These are phyloP conservation scores for Oscheius sp. DNA, from an alignment of 2,888 invertebrate species.

Conservation along the genomic window DNA sequence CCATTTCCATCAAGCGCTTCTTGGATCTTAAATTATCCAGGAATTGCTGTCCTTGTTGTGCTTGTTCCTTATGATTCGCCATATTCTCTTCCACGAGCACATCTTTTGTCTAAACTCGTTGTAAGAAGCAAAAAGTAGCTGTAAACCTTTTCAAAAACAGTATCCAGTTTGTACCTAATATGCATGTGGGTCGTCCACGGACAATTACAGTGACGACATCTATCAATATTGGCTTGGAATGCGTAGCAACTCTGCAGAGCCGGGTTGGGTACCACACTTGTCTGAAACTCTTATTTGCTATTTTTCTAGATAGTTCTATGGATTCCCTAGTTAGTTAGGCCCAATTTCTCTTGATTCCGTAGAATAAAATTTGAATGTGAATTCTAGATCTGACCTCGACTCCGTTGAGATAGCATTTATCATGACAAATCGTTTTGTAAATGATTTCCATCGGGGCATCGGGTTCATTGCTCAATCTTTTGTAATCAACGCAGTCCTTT, in stretches of 20 bases:
- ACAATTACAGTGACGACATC: constrained; percentile 1
- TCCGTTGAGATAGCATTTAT: neutral
- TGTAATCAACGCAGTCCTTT: neutral
- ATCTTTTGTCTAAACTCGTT: too few species aligned
- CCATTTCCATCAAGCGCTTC: too few species aligned
- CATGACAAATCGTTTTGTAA: constrained; percentile 18
- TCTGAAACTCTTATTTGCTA: too few species aligned
- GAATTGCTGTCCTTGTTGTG: neutral
- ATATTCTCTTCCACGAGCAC: too few species aligned
- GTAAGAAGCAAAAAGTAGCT: too few species aligned
- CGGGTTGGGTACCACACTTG: neutral
- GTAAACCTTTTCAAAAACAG: too few species aligned
- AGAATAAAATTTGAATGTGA: too few species aligned
- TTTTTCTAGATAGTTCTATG: too few species aligned
- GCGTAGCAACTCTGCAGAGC: neutral
- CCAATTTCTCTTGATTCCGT: too few species aligned
- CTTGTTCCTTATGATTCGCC: neutral
- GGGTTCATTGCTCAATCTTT: neutral
- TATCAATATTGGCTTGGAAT: neutral
- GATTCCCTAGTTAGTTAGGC: too few species aligned
- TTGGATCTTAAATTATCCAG: neutral
- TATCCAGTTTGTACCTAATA: constrained; percentile 13
- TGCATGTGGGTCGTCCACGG: constrained; percentile 21
- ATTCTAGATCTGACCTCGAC: too few species aligned
- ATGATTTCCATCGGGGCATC: constrained; percentile 1